Conservation (phyloP, 2,113 vertebrate genomes). For the Callopanchax toddi region DNA sequence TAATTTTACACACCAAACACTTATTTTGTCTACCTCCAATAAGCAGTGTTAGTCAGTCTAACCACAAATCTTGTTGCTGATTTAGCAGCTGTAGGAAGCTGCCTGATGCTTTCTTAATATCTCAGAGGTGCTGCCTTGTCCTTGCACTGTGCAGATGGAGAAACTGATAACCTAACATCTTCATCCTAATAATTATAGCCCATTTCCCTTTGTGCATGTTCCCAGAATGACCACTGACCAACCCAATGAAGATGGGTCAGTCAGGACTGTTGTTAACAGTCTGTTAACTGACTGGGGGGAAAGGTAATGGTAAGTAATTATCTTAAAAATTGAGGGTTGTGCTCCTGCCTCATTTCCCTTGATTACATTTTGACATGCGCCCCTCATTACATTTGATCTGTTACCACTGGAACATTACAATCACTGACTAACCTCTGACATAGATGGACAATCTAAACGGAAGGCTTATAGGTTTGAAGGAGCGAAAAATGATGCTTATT, state of each 20-base stretch:
- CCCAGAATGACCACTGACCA: constrained; percentile 53
- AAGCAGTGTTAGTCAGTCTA: neutral
- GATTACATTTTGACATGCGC: constrained; percentile 88
- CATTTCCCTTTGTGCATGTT: constrained; percentile 49
- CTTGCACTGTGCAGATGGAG: constrained; percentile 34
- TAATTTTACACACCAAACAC: neutral
- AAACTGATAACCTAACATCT: constrained; percentile 76
- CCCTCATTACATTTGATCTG: constrained; percentile 79
- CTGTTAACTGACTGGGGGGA: constrained; percentile 10
- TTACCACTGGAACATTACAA: constrained; percentile 67
- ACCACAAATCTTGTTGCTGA: constrained; percentile 20
- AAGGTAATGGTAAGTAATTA: constrained; percentile 84
- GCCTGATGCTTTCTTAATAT: constrained; percentile 59
- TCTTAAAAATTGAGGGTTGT: constrained; percentile 83
- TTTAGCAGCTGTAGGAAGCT: constrained; percentile 19
- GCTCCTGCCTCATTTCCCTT: constrained; percentile 83
- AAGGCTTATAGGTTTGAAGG: constrained; percentile 31
- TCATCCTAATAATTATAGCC: constrained; percentile 67
- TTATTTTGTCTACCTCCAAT: neutral
- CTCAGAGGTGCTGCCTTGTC: constrained; percentile 38
- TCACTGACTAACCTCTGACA: constrained; percentile 65
- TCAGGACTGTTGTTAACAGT: constrained; percentile 53
- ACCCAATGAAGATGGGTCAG: constrained; percentile 70
- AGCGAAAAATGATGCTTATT: constrained; percentile 21
- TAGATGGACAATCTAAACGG: constrained; percentile 70